Evolutionary conservation across 2,888 invertebrate species (phyloP).

Genomic region (Volucella zonaria): DNA sequence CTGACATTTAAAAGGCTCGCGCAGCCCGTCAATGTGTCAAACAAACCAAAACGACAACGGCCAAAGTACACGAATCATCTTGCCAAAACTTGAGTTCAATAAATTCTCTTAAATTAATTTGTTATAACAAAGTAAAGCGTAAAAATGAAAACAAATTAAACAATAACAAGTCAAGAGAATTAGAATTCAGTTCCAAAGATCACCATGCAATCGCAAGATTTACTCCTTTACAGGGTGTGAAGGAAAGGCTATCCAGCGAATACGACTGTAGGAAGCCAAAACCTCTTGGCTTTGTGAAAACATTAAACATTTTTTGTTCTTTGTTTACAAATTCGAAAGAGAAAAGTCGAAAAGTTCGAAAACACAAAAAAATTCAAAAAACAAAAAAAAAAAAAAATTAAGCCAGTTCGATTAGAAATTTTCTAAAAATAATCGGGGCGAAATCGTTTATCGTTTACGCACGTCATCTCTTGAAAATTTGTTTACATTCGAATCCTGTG

Average conservation of each 20-base stretch:
- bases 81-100: not conserved
- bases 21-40: not conserved
- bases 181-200: constrained; percentile 20
- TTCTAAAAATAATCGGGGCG: constrained; percentile 59
- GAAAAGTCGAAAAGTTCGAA: not conserved
- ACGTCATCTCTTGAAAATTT: constrained; percentile 61
- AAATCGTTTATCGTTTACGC: constrained; percentile 49
- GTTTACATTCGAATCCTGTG: constrained; percentile 64
- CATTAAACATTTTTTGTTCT: constrained; percentile 28
- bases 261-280: not conserved
- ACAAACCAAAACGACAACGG: too few species aligned
- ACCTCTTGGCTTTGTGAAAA: constrained; percentile 46
- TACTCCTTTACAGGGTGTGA: too few species aligned
- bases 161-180: constrained; percentile 9
- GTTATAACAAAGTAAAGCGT: constrained; percentile 7
- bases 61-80: not conserved
- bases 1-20: not conserved
- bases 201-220: not conserved
- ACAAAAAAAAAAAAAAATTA: not conserved
- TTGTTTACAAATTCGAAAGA: constrained; percentile 36
- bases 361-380: constrained; percentile 39
- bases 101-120: constrained; percentile 27
- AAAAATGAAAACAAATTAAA: not conserved
- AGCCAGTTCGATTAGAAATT: not conserved
- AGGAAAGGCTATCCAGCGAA: not conserved